A percentile compares a stretch with the other conserved stretches of the same genome.
These are phyloP conservation scores for Pseudomugil gertrudae DNA, from an alignment of 2,797 vertebrate species.

Conservation along the genomic window DNA sequence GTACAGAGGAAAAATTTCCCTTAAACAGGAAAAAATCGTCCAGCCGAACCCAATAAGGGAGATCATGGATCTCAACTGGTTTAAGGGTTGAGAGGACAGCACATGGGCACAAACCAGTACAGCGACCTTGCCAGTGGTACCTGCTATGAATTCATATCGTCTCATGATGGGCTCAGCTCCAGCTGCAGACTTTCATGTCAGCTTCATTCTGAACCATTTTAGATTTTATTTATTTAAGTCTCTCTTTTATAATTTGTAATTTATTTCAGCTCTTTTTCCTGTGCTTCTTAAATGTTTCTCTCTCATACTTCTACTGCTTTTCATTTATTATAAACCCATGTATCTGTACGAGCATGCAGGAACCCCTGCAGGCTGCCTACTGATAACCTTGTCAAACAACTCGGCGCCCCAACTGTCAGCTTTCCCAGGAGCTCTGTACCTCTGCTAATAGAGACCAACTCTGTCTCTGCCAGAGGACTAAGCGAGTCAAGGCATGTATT, in stretches of 20 bases:
- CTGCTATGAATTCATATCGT: too few species aligned
- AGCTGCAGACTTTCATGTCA: too few species aligned
- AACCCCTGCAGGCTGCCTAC: conserved; percentile 53
- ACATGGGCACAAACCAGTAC: too few species aligned
- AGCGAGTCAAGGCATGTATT: conserved; percentile 61
- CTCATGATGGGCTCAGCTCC: too few species aligned
- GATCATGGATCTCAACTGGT: too few species aligned
- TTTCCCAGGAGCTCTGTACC: conserved; percentile 52
- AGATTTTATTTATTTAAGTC: not conserved
- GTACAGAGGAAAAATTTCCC: too few species aligned
- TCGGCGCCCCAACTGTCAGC: conserved; percentile 43
- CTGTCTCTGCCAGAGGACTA: conserved; percentile 14
- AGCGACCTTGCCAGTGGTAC: too few species aligned
- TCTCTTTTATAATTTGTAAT: not conserved
- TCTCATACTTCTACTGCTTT: conserved; percentile 46
- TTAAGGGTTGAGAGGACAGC: too few species aligned
- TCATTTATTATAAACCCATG: conserved; percentile 66
- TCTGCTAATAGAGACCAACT: conserved; percentile 63
- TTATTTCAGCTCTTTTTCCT: conserved; percentile 19
- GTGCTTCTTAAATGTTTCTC: conserved; percentile 13
- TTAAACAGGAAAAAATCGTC: too few species aligned
- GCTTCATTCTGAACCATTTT: too few species aligned
- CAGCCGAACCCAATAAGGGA: too few species aligned
- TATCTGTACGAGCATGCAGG: conserved; percentile 54
- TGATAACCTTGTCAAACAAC: conserved; percentile 76